These are phyloP conservation scores for Heliconius ethilla DNA, from an alignment of 2,888 invertebrate genomes.

Conservation along the genomic window DNA sequence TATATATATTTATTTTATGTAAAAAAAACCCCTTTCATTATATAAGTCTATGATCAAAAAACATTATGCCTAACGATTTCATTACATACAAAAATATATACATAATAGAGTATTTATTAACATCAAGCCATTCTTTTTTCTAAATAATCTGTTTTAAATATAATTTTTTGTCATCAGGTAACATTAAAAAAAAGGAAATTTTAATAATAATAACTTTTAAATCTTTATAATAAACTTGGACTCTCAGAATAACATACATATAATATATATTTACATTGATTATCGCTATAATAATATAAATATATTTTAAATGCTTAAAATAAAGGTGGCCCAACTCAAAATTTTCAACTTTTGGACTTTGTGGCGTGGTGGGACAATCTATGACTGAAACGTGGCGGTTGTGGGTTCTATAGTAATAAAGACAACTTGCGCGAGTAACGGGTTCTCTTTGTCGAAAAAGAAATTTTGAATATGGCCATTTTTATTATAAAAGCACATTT, in stretches of 20 bases:
- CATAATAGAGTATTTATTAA: conserved; percentile 7
- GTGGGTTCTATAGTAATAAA: no score
- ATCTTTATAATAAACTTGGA: conserved; percentile 12
- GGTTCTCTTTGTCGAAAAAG: neutral
- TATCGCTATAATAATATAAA: conserved; percentile 29
- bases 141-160: conserved; percentile 1
- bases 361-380: no score
- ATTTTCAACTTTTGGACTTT: neutral
- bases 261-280: conserved; percentile 5
- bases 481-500: neutral
- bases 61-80: conserved; percentile 5
- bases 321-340: neutral
- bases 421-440: no score
- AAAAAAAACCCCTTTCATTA: neutral
- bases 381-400: no score
- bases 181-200: conserved; percentile 3
- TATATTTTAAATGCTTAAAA: neutral
- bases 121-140: neutral
- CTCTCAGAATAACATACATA: conserved; percentile 20
- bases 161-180: neutral
- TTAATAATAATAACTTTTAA: neutral
- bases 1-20: neutral
- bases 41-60: conserved; percentile 9
- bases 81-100: conserved; percentile 23
- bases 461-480: neutral